A percentile compares a stretch with the other conserved stretches of the same genome.
Conservation (phyloP, 2,888 invertebrate genomes). For the Trimorus sp. region DNA sequence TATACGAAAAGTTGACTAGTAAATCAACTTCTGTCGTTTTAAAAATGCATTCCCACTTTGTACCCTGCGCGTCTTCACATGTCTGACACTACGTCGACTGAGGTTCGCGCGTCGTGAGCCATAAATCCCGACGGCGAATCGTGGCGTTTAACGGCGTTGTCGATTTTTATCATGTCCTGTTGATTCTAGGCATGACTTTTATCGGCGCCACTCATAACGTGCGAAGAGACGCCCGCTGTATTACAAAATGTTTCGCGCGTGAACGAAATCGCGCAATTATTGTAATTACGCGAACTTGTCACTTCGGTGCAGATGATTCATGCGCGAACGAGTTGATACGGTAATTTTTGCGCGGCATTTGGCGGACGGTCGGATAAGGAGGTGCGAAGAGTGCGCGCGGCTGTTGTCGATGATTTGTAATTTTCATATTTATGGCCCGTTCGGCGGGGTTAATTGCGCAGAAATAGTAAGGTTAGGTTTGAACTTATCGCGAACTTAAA, state of each 20-base stretch:
- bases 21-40: too few species aligned
- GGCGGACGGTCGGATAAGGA: constrained; percentile 14
- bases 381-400: neutral
- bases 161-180: constrained; percentile 56
- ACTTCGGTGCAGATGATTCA: constrained; percentile 19
- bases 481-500: too few species aligned
- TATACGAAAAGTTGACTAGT: too few species aligned
- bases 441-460: too few species aligned
- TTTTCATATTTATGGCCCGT: too few species aligned
- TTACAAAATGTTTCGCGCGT: constrained; percentile 31
- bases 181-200: constrained; percentile 61
- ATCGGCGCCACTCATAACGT: constrained; percentile 35
- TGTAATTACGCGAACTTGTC: constrained; percentile 36
- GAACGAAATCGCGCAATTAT: constrained; percentile 23
- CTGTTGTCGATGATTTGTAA: neutral
- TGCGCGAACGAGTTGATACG: constrained; percentile 10
- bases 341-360: constrained; percentile 17
- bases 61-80: constrained; percentile 23
- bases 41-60: constrained; percentile 25
- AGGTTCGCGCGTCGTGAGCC: constrained; percentile 53
- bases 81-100: constrained; percentile 51
- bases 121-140: constrained; percentile 51
- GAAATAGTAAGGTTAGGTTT: too few species aligned
- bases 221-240: constrained; percentile 33
- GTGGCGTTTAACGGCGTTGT: constrained; percentile 55